A percentile compares a stretch with the other conserved stretches of the same genome.
Conservation (phyloP, 2,888 invertebrate genomes). For the Tipula helvola region DNA sequence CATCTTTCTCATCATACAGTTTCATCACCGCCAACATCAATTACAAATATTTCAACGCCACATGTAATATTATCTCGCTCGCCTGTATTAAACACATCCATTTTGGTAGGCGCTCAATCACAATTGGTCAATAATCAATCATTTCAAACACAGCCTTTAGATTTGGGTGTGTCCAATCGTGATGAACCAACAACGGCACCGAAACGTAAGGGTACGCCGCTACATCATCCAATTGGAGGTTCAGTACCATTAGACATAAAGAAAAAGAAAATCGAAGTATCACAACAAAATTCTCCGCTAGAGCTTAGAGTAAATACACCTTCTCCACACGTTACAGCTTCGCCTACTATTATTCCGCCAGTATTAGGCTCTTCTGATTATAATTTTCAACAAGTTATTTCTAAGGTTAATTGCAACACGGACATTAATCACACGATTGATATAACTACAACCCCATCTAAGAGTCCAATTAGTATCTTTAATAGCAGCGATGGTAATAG, state of each 20-base stretch:
- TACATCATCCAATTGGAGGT: conserved; percentile 36
- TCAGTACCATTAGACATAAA: conserved; percentile 47
- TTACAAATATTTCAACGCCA: not conserved
- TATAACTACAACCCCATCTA: not conserved
- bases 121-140: conserved; percentile 20
- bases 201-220: conserved; percentile 47
- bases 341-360: conserved; percentile 6
- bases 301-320: conserved; percentile 12
- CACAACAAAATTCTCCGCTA: conserved; percentile 13
- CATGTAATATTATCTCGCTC: conserved; percentile 18
- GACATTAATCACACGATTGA: not conserved
- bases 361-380: not conserved
- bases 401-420: conserved; percentile 24
- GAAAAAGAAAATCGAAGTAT: conserved; percentile 39
- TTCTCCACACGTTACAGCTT: not conserved
- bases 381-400: not conserved
- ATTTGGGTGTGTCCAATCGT: conserved; percentile 47
- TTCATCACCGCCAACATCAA: not conserved
- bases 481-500: not conserved
- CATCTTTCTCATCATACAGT: conserved; percentile 25
- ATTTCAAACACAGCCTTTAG: conserved; percentile 66
- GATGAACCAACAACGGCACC: conserved; percentile 15
- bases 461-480: conserved; percentile 5
- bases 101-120: conserved; percentile 29
- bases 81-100: conserved; percentile 30